Evolutionary conservation across 2,888 invertebrate genomes (phyloP), one percentile per base, ranked within the genome.

Genomic region (Creontiades dilutus): DNA sequence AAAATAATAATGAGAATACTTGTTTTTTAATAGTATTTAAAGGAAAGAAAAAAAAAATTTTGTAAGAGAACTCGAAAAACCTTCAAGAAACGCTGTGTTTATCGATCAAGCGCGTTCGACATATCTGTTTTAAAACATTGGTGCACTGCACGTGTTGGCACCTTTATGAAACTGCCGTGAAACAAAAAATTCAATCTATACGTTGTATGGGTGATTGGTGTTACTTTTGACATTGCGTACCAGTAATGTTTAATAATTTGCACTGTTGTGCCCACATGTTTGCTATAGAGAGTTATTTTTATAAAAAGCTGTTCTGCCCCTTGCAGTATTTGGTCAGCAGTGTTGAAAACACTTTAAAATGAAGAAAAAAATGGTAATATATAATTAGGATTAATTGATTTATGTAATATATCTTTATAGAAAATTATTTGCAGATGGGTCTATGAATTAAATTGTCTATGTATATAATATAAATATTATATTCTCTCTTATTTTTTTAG

Each of bases 401-500:
- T 46, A 55, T 88, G 88, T 88, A 88, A 78, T 88, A 88, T 88
- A 86, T 80, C 76, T 76, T 76, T 87, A 90, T 89, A 90, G 88
- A 90, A 87, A 68, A 89, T 84, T 90, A 90, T 91, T 91, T 90
- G 90, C 90, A 81, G 57, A 89, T 89, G 88, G 61, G 90, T 91
- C 86, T 90, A 91, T 88, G 86, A 91, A 90, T 90, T 86, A 90
- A 90, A 52, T 88, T 88, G 48, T 91, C 76, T 90, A 89, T 91
- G 89, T 89, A 91, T 89, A 91, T 91, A 90, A 57, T 91, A 90
- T 91, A 91, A 90, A 91, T 90, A 90, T 86, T 75, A 88, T 91
- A 91, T 91, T 91, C 91, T 90, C 91, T 90, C 90, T 91, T 91
- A 90, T 91, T 91, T 90, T 91, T 91, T 90, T 89, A 90, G 90